Base-by-base conservation (phyloP, 1,140 invertebrate genomes). In the Calycopis cecrops region DNA sequence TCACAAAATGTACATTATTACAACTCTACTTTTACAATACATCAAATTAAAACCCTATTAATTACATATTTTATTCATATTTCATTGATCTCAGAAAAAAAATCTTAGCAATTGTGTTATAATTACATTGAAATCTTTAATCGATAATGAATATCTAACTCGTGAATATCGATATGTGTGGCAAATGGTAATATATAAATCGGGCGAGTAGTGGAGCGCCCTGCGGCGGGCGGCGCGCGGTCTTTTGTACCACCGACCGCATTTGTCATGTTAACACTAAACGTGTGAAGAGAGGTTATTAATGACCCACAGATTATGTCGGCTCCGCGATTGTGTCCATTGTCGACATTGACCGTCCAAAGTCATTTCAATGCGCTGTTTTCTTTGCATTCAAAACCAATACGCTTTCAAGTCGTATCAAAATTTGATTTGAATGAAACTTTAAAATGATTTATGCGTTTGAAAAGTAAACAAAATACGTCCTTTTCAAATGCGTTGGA, bases 231-330 rank as follows among this genome's bases (percentile, higher is more conserved):
- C 42, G 57, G 49, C 51, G 37, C 57, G 34, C 60, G 35, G 35
- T 37, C 67, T 67, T 76, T 76, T 73, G 66, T 56, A 55, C 56
- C 49, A 51, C 59, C 65, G 61, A 51, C 57, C 65, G 65, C 82
- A 82, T 84, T 84, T 82, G 82, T 85, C 82, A 85, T 81, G 75
- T 82, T 85, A 81, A 77, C 80, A 77, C 82, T 73, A 69, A 77
- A 77, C 68, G 71, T 79, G 77, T 75, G 76, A 83, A 85, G 73
- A 74, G 68, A 71, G 59, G 60, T 80, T 84, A 85, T 85, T 84
- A 85, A 85, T 83, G 82, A 76, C 65, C 64, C 68, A 69, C 65
- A 76, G 79, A 83, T 85, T 81, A 79, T 71, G 66, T 73, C 68
- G 59, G 70, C 68, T 62, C 60, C 58, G 60, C 66, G 65, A 73